Percentiles rank a stretch among this genome's conserved stretches.
These are phyloP conservation scores for Diarsia rubi DNA, from an alignment of 2,888 invertebrate species.

Conservation along the genomic window DNA sequence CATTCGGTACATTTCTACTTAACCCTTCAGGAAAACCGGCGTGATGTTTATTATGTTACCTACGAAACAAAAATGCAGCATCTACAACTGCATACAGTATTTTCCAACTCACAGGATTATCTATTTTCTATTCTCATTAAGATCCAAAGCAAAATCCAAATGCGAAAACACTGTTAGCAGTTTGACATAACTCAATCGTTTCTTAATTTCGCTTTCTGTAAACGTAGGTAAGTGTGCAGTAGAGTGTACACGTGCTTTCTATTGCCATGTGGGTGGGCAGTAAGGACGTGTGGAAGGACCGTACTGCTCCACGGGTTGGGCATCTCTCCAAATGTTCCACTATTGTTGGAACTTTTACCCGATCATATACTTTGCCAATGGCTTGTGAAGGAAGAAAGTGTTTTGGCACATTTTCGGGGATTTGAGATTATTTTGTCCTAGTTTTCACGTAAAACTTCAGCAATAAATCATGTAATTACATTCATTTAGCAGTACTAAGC, in stretches of 20 bases:
- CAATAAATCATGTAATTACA: not conserved
- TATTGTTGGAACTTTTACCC: slow-evolving; percentile 28
- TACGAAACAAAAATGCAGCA: not conserved
- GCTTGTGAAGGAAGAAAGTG: slow-evolving; percentile 35
- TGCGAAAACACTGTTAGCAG: not conserved
- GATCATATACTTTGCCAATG: slow-evolving; percentile 23
- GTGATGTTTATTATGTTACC: not conserved
- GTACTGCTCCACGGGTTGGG: slow-evolving; percentile 43
- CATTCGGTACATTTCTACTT: not conserved
- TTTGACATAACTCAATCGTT: not conserved
- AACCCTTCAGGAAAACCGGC: not conserved
- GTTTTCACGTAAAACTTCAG: not conserved
- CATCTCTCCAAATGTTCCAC: slow-evolving; percentile 32
- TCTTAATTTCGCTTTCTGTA: not conserved
- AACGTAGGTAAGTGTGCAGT: not conserved
- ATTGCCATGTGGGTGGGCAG: slow-evolving; percentile 19
- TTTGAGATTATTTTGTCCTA: slow-evolving; percentile 20
- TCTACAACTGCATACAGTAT: not conserved
- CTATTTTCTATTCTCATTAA: not conserved
- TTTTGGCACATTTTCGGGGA: slow-evolving; percentile 44
- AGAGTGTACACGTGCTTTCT: slow-evolving; percentile 56
- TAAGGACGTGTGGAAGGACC: not conserved
- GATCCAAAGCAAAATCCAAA: not conserved
- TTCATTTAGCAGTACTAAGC: not conserved
- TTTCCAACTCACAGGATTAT: not conserved